A percentile compares a stretch with the other conserved stretches of the same genome.
phyloP scores from a whole-genome alignment of 2,888 invertebrate species.

The Lithophane socia region DNA sequence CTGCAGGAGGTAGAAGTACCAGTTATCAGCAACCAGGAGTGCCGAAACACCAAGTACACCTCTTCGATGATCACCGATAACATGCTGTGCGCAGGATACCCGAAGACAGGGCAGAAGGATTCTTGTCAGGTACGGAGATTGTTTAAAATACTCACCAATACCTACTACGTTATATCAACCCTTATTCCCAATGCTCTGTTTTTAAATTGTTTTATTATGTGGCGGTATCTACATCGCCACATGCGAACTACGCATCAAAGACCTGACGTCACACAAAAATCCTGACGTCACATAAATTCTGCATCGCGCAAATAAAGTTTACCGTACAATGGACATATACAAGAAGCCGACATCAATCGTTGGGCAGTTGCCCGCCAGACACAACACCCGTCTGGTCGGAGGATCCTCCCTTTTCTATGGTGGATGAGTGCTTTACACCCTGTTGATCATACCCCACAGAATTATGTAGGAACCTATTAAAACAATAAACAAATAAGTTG shows the following conservation, averaged over 20 bases:
- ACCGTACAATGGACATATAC: no score
- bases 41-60: constrained; percentile 94
- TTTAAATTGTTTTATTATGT: background rate
- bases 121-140: constrained; percentile 93
- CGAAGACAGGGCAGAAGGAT: constrained; percentile 93
- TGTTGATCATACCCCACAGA: no score
- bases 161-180: background rate
- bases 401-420: no score
- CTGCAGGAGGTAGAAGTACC: constrained; percentile 96
- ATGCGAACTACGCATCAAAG: no score
- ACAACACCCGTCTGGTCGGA: no score
- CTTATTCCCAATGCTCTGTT: background rate
- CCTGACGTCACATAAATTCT: no score
- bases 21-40: constrained; percentile 93
- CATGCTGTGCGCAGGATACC: constrained; percentile 96
- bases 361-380: no score
- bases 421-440: no score
- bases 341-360: no score
- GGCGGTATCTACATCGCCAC: no score
- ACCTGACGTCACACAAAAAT: no score
- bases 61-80: constrained; percentile 96
- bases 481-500: background rate
- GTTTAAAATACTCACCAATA: background rate
- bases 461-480: background rate
- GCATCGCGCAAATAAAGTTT: no score